These are phyloP conservation scores for Charanyca ferruginea DNA, from an alignment of 2,888 invertebrate species.

Conservation along the genomic window DNA sequence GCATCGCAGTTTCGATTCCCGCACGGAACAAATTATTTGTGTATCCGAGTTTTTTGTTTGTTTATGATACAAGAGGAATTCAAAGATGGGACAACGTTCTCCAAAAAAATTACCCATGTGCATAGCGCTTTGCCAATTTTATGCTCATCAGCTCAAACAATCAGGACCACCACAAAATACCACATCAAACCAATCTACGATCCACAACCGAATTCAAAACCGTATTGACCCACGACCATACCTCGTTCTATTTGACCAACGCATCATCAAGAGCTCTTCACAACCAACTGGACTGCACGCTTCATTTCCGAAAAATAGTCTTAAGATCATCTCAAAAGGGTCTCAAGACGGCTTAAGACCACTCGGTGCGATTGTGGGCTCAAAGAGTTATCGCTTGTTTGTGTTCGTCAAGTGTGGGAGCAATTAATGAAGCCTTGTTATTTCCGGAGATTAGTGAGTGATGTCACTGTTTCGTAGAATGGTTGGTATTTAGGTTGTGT, in stretches of 20 bases:
- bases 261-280: conserved; percentile 67
- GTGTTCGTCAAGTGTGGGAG: conserved; percentile 53
- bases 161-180: neutral
- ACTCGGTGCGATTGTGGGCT: conserved; percentile 67
- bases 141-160: too few relatives aligned
- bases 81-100: too few relatives aligned
- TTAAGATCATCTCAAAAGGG: conserved; percentile 39
- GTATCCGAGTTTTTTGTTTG: too few relatives aligned
- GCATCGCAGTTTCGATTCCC: too few relatives aligned
- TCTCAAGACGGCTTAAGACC: conserved; percentile 61
- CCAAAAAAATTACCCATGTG: too few relatives aligned
- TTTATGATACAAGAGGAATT: too few relatives aligned
- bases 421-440: conserved; percentile 55
- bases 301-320: conserved; percentile 79
- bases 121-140: too few relatives aligned
- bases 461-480: conserved; percentile 34
- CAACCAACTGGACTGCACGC: conserved; percentile 71
- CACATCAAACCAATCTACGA: conserved; percentile 28
- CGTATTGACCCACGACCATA: conserved; percentile 69
- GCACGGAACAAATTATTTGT: too few relatives aligned
- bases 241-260: conserved; percentile 67
- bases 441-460: conserved; percentile 60
- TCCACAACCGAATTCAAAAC: conserved; percentile 58
- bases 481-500: conserved; percentile 4
- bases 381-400: conserved; percentile 63